phyloP scores from a whole-genome alignment of 2,888 invertebrate species.

The Sesia apiformis region DNA sequence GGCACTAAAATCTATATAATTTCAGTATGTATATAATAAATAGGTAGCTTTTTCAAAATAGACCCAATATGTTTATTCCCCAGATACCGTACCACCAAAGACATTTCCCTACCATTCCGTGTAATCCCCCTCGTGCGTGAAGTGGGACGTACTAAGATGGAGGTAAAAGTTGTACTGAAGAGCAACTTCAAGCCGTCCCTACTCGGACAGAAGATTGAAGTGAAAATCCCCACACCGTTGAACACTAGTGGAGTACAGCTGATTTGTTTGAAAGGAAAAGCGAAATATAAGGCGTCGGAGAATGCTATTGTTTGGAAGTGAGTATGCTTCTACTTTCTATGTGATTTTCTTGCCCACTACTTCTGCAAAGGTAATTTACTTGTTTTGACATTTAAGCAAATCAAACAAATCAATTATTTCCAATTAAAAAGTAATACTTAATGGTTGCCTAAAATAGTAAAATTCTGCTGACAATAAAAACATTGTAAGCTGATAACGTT shows the following conservation, averaged over 20 bases:
- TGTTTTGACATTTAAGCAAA: too few species aligned
- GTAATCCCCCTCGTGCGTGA: slow-evolving; percentile 99
- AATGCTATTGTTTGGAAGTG: slow-evolving; percentile 98
- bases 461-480: too few species aligned
- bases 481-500: too few species aligned
- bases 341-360: neutral
- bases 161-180: slow-evolving; percentile 99
- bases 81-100: slow-evolving; percentile 99
- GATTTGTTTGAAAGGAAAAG: slow-evolving; percentile 99
- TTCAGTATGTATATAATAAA: too few species aligned
- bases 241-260: slow-evolving; percentile 99
- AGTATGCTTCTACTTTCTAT: slow-evolving; percentile 44
- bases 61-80: too few species aligned
- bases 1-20: too few species aligned
- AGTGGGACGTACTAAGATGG: slow-evolving; percentile 99
- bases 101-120: slow-evolving; percentile 99
- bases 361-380: neutral
- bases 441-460: too few species aligned
- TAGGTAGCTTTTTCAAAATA: too few species aligned
- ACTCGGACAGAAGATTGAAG: slow-evolving; percentile 99
- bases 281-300: slow-evolving; percentile 99
- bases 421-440: too few species aligned
- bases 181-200: slow-evolving; percentile 99
- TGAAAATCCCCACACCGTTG: slow-evolving; percentile 98
- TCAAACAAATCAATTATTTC: too few species aligned